These are phyloP conservation scores for Drosophila meridiana DNA, from an alignment of 2,888 invertebrate species.

Conservation along the genomic window DNA sequence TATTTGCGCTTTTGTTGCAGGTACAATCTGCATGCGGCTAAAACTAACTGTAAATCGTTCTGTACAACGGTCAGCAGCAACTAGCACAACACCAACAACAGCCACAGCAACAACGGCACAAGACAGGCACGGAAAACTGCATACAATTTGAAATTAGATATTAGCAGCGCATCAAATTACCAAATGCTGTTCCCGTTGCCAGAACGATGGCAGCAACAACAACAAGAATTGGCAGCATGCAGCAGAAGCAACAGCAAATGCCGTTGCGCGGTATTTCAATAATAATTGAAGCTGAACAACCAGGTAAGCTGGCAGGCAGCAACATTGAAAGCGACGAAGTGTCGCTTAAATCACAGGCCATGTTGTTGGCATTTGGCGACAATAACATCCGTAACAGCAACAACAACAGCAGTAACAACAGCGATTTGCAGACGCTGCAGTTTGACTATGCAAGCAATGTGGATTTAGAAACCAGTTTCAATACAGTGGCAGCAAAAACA, in stretches of 20 bases:
- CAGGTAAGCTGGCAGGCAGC: slow-evolving; percentile 37
- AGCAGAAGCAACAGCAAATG: slow-evolving; percentile 51
- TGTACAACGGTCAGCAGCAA: slow-evolving; percentile 63
- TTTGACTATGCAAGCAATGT: slow-evolving; percentile 57
- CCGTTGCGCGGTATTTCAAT: slow-evolving; percentile 75
- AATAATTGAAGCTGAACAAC: slow-evolving; percentile 68
- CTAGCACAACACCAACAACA: slow-evolving; percentile 31
- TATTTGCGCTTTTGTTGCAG: slow-evolving; percentile 54
- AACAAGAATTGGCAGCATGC: slow-evolving; percentile 28
- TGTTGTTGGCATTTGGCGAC: slow-evolving; percentile 60
- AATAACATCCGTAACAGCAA: slow-evolving; percentile 35
- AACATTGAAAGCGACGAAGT: slow-evolving; percentile 59
- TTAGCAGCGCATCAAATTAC: slow-evolving; percentile 54
- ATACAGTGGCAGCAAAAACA: slow-evolving; percentile 25
- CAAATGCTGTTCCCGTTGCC: slow-evolving; percentile 61
- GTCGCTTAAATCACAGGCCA: slow-evolving; percentile 62
- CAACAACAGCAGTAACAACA: slow-evolving; percentile 36
- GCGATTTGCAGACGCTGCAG: slow-evolving; percentile 49
- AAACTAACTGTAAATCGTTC: slow-evolving; percentile 65
- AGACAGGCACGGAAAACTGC: slow-evolving; percentile 35
- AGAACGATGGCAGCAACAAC: slow-evolving; percentile 59
- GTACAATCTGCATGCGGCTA: slow-evolving; percentile 62
- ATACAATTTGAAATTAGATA: slow-evolving; percentile 59
- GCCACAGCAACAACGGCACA: slow-evolving; percentile 30
- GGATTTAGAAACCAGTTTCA: slow-evolving; percentile 72